Evolutionary conservation across 1,140 invertebrate species (phyloP).

Genomic region (Bombus waltoni): DNA sequence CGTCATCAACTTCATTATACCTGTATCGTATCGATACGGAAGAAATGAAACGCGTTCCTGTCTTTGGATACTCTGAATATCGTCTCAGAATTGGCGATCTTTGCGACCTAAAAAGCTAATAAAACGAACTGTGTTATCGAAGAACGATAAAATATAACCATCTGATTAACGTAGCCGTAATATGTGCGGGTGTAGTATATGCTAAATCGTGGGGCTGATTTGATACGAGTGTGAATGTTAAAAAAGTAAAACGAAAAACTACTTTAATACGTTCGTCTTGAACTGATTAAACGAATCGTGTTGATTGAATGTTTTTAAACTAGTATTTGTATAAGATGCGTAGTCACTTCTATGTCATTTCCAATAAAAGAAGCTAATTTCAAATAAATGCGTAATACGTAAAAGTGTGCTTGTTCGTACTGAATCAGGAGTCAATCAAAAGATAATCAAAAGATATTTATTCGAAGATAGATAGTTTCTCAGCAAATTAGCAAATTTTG

Average conservation of each 20-base stretch:
- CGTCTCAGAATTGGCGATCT: neutral
- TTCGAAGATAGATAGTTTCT: neutral
- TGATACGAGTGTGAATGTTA: neutral
- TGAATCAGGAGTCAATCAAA: neutral
- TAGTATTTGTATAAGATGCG: neutral
- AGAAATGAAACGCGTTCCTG: slow-evolving; percentile 33
- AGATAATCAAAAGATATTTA: neutral
- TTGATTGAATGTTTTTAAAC: neutral
- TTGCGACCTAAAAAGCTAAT: neutral
- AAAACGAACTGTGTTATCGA: neutral
- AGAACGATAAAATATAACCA: neutral
- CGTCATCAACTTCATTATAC: neutral
- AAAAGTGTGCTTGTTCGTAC: neutral
- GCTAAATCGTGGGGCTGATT: neutral
- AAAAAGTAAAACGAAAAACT: neutral
- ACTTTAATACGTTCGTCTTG: neutral
- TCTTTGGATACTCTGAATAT: neutral
- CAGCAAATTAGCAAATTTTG: neutral
- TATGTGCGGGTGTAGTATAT: neutral
- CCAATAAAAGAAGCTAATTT: neutral
- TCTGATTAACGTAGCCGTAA: neutral
- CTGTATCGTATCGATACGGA: neutral
- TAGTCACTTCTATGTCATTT: neutral
- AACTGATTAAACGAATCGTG: neutral
- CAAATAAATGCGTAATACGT: neutral